These are phyloP conservation scores for Rhogogaster chlorosoma DNA, from an alignment of 2,888 invertebrate genomes.

Conservation along the genomic window DNA sequence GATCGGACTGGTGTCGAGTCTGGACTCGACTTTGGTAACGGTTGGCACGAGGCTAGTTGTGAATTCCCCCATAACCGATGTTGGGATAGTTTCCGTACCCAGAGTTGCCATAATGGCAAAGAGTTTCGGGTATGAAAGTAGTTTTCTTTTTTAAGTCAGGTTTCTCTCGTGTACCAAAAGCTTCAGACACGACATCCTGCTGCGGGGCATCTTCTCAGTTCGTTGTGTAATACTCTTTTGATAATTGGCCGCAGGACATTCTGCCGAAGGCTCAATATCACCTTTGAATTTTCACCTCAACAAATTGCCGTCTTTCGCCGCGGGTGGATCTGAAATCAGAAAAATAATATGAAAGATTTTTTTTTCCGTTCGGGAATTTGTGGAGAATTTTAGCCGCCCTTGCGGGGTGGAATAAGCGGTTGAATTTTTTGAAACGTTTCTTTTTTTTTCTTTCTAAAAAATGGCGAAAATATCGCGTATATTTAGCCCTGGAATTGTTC, in stretches of 20 bases:
- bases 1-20: slow-evolving; percentile 73
- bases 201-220: slow-evolving; percentile 12
- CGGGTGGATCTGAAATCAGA: slow-evolving; percentile 5
- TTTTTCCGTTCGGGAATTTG: background rate
- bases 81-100: slow-evolving; percentile 65
- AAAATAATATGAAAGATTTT: background rate
- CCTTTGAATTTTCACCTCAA: background rate
- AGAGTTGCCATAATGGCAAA: slow-evolving; percentile 67
- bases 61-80: slow-evolving; percentile 67
- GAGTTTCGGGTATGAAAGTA: background rate
- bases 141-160: slow-evolving; percentile 51
- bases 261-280: background rate
- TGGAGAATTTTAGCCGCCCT: background rate
- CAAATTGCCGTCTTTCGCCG: background rate
- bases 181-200: slow-evolving; percentile 48
- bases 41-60: slow-evolving; percentile 70
- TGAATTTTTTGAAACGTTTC: background rate
- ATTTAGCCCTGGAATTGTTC: background rate
- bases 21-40: slow-evolving; percentile 69
- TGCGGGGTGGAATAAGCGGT: background rate
- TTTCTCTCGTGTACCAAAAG: slow-evolving; percentile 53
- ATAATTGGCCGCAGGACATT: background rate
- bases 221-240: background rate
- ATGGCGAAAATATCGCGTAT: background rate
- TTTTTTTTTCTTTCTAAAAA: background rate